These are phyloP conservation scores for Phrixothrix hirtus DNA, from an alignment of 2,888 invertebrate species.

Conservation along the genomic window DNA sequence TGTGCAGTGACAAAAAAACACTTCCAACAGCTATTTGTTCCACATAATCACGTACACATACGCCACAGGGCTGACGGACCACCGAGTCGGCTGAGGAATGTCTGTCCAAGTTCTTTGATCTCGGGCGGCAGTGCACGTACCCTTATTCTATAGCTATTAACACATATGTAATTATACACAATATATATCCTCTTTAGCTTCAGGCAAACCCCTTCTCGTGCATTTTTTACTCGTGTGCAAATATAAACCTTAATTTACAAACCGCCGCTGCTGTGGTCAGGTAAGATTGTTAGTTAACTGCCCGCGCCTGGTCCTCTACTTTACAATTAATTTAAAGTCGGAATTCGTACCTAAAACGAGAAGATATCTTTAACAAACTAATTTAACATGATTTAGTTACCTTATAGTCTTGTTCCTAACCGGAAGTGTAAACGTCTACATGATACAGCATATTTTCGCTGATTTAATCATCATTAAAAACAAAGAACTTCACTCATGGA, in stretches of 20 bases:
- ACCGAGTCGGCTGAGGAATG: constrained; percentile 46
- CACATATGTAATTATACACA: constrained; percentile 50
- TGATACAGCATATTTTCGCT: no score
- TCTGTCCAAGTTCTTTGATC: constrained; percentile 50
- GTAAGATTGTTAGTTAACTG: constrained; percentile 34
- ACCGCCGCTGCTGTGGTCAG: constrained; percentile 35
- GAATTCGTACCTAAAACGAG: constrained; percentile 45
- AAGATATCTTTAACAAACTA: constrained; percentile 46
- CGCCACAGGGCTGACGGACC: constrained; percentile 45
- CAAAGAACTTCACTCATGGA: no score
- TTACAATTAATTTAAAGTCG: constrained; percentile 33
- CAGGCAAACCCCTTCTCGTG: constrained; percentile 38
- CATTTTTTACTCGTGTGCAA: constrained; percentile 42
- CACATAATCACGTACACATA: constrained; percentile 49
- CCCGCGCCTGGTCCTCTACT: constrained; percentile 33
- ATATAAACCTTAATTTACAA: constrained; percentile 44
- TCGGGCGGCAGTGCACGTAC: constrained; percentile 42
- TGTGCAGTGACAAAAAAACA: constrained; percentile 39
- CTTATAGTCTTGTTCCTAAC: constrained; percentile 19
- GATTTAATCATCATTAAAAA: no score
- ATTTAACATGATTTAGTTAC: constrained; percentile 47
- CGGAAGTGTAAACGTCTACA: no score
- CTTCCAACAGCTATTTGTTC: constrained; percentile 41
- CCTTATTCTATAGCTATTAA: constrained; percentile 49
- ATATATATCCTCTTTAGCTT: constrained; percentile 41